Evolutionary conservation across 2,113 vertebrate genomes (phyloP).

Genomic region (Penelope pileata): DNA sequence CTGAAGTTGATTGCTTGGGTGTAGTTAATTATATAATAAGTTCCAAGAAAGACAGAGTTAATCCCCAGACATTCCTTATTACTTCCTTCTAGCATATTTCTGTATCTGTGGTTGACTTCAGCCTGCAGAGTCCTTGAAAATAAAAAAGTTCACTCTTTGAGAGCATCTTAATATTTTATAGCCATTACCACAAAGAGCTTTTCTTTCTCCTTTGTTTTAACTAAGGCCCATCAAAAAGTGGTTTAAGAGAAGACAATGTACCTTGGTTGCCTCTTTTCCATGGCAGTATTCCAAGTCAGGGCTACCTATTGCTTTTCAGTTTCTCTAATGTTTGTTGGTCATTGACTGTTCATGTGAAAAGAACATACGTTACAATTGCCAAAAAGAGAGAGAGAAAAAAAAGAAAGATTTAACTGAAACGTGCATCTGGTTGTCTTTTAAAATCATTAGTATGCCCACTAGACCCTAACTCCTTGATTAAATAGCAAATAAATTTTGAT

Average conservation of each 20-base stretch:
- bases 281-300: neutral
- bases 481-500: constrained; percentile 55
- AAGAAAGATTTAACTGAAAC: neutral
- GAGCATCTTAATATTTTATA: neutral
- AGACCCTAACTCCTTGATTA: constrained; percentile 53
- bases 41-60: neutral
- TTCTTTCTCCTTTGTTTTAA: neutral
- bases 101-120: neutral
- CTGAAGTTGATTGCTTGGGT: neutral
- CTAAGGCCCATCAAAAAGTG: neutral
- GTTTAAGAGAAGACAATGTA: neutral
- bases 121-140: neutral
- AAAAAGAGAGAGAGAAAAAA: neutral
- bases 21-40: neutral
- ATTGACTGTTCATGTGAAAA: neutral
- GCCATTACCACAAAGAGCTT: neutral
- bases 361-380: neutral
- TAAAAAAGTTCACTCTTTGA: neutral
- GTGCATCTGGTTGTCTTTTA: constrained; percentile 43
- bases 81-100: neutral
- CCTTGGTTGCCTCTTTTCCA: neutral
- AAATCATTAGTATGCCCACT: constrained; percentile 32
- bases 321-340: neutral
- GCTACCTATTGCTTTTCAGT: neutral
- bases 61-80: neutral